Conservation (phyloP, 92 coral and sea anemone species). For the Chrysogorgia sp. region DNA sequence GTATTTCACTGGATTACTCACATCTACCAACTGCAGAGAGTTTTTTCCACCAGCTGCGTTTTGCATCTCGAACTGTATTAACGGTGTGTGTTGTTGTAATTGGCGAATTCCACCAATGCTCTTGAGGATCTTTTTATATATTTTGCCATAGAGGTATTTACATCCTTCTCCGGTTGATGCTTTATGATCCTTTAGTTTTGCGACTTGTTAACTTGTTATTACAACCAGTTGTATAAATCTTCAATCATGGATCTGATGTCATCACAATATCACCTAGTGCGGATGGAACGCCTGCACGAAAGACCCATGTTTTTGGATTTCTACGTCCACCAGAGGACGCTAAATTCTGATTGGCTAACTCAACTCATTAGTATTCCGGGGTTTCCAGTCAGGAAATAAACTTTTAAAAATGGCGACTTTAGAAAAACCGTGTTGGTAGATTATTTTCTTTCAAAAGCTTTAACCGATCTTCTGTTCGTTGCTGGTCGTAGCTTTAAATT, state of each 20-base stretch:
- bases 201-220: no score
- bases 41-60: conserved; percentile 11
- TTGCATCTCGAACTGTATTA: conserved; percentile 10
- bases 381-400: no score
- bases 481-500: no score
- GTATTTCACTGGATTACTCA: conserved; percentile 2
- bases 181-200: conserved; percentile 11
- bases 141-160: conserved; percentile 17
- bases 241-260: conserved; percentile 10
- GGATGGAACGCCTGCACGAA: no score
- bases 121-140: conserved; percentile 7
- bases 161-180: conserved; percentile 33
- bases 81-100: conserved; percentile 10
- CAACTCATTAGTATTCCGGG: no score
- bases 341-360: no score
- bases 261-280: neutral
- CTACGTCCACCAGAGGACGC: no score
- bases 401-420: no score
- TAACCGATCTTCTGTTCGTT: no score
- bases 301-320: no score
- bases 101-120: conserved; percentile 35
- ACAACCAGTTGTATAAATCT: conserved; percentile 10
- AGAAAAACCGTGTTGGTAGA: no score
- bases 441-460: no score
- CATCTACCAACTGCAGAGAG: neutral